Evolutionary conservation across 2,113 vertebrate species (phyloP), one percentile per base, ranked within the genome.

Genomic region (Hemibagrus wyckioides): DNA sequence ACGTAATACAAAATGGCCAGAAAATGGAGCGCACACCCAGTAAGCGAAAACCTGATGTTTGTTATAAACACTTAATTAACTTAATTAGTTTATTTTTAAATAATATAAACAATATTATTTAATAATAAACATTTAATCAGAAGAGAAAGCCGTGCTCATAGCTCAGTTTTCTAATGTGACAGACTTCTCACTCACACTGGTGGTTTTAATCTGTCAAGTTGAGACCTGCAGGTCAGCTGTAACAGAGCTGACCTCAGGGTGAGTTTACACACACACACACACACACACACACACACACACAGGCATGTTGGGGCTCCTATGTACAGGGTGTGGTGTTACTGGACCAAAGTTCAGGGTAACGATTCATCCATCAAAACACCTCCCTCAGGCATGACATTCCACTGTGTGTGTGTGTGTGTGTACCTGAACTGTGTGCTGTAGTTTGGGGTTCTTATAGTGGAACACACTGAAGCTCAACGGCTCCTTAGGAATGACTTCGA

Each of bases 381-480:
- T 11, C 82, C 87, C 83, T 80, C 52, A 75, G 59, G 73, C 80
- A 79, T 36, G 73, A 83, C 87, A 89, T 90, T 89, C 86, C 59
- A 80, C 10, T 71, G 69, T 80, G 54, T 59, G 71, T 61, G 39
- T 76, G 41, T 79, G 52, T 65, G 41, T 56, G 48, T 36, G 21
- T 97, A 99, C 98, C 98, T 99, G 98, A 1, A 99, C 98, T 0
- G 98, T 99, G 92, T 99, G 98, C 83, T 99, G 98, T 85, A 99
- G 95, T 94, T 99, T 99, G 89, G 98, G 97, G 90, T 98, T 99
- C 96, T 99, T 99, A 94, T 99, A 99, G 92, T 99, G 97, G 92
- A 99, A 99, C 86, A 99, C 96, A 0, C 97, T 99, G 93, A 99
- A 99, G 92, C 98, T 99, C 88, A 99, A 95, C 0, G 98, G 97